phyloP scores from a whole-genome alignment of 2,888 invertebrate species.

The Taphrorychus bicolor region DNA sequence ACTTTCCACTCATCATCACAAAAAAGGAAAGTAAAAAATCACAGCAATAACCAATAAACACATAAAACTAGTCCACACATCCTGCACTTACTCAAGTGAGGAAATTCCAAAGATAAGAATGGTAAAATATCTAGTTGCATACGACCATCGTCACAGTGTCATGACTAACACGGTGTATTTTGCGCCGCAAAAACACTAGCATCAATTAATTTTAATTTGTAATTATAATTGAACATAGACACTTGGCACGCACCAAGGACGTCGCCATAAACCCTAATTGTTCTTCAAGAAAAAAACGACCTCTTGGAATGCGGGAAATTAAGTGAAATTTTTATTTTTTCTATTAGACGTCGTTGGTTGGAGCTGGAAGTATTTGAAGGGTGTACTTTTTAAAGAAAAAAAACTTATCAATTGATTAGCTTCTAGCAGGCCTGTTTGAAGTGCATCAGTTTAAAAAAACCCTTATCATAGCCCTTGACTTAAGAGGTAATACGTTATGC shows the following conservation, averaged over 20 bases:
- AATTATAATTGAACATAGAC: conserved; percentile 1
- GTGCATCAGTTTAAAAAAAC: too few relatives aligned
- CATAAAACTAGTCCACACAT: conserved; percentile 13
- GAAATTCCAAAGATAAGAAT: conserved; percentile 29
- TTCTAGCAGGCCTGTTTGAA: too few relatives aligned
- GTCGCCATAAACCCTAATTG: neutral
- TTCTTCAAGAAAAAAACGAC: neutral
- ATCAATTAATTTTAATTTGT: conserved; percentile 17
- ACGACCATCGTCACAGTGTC: conserved; percentile 4
- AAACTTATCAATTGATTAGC: too few relatives aligned
- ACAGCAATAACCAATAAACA: neutral
- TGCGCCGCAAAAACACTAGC: conserved; percentile 10
- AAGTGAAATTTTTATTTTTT: neutral
- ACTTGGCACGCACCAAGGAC: neutral
- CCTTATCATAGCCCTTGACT: neutral
- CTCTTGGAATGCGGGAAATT: neutral
- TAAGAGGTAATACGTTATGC: neutral
- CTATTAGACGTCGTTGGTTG: too few relatives aligned
- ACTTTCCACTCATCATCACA: neutral
- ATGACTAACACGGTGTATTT: conserved; percentile 15
- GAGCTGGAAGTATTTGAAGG: too few relatives aligned
- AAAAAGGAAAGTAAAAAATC: conserved; percentile 5
- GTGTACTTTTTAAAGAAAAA: too few relatives aligned
- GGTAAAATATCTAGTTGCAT: conserved; percentile 14
- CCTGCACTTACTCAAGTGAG: conserved; percentile 18